phyloP scores from a whole-genome alignment of 1,140 invertebrate genomes.

The Scaptomyza hsui region DNA sequence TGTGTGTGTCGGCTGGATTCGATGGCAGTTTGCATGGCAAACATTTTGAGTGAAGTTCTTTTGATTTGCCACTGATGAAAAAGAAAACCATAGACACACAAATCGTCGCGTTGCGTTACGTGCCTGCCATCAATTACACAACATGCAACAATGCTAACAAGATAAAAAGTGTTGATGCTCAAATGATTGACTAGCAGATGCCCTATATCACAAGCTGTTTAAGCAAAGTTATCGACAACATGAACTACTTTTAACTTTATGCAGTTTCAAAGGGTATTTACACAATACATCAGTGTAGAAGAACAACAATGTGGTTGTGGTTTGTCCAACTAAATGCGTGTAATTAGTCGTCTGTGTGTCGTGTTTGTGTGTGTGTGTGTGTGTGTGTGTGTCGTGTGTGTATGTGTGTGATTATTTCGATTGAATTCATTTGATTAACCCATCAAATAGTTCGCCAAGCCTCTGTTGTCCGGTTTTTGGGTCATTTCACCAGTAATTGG shows the following conservation, averaged over 20 bases:
- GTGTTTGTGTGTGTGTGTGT: too few species aligned
- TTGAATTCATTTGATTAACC: slow-evolving; percentile 34
- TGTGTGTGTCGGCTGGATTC: neutral
- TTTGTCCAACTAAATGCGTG: slow-evolving; percentile 43
- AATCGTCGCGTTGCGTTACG: slow-evolving; percentile 29
- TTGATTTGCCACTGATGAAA: slow-evolving; percentile 51
- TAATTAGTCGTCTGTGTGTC: slow-evolving; percentile 29
- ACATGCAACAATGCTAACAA: slow-evolving; percentile 34
- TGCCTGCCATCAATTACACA: slow-evolving; percentile 47
- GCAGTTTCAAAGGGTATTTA: neutral
- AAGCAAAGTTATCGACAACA: neutral
- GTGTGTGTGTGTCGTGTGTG: slow-evolving; percentile 4
- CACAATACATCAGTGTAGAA: slow-evolving; percentile 20
- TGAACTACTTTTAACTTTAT: too few species aligned
- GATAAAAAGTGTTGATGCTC: neutral
- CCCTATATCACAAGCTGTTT: neutral
- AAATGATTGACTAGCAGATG: neutral
- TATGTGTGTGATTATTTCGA: slow-evolving; percentile 34
- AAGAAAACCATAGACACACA: neutral
- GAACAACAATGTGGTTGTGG: neutral
- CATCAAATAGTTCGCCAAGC: slow-evolving; percentile 17
- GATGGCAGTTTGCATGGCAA: slow-evolving; percentile 22
- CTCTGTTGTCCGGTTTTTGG: slow-evolving; percentile 6
- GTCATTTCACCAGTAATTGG: slow-evolving; percentile 6
- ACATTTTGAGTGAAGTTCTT: slow-evolving; percentile 32